phyloP scores from a whole-genome alignment of 2,888 invertebrate species.

The Limenitis arthemis region DNA sequence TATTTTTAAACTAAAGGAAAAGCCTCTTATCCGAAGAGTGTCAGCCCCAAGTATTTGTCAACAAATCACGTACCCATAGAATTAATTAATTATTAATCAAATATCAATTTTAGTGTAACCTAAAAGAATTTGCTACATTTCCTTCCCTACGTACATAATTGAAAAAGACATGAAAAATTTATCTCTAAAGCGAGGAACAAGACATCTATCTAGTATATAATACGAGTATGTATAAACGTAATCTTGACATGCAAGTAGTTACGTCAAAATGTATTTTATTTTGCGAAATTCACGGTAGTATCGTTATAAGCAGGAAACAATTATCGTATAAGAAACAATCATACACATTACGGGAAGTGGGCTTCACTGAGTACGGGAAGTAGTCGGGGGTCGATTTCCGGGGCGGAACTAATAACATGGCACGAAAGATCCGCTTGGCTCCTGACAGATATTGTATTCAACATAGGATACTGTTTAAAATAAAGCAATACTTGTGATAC shows the following conservation, averaged over 20 bases:
- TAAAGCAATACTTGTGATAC: conserved; percentile 2
- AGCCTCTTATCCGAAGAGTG: conserved; percentile 31
- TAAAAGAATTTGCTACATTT: neutral
- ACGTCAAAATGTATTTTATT: neutral
- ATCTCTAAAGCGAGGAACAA: too few relatives aligned
- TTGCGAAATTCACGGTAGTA: conserved; percentile 6
- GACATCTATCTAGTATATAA: too few relatives aligned
- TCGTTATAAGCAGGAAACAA: conserved; percentile 27
- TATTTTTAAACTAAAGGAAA: conserved; percentile 47
- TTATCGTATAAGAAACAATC: conserved; percentile 19
- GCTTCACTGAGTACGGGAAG: conserved; percentile 16
- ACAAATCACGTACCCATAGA: conserved; percentile 51
- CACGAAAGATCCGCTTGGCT: conserved; percentile 21
- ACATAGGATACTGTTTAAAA: conserved; percentile 13
- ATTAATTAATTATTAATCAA: too few relatives aligned
- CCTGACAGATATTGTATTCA: conserved; percentile 23
- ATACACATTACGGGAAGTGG: conserved; percentile 12
- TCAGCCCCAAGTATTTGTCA: conserved; percentile 46
- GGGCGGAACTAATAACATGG: conserved; percentile 55
- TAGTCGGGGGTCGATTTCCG: conserved; percentile 48
- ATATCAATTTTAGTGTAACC: too few relatives aligned
- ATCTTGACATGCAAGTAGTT: neutral
- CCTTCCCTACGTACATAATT: too few relatives aligned
- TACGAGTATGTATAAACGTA: too few relatives aligned
- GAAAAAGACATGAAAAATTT: too few relatives aligned